Conservation (phyloP, 2,888 invertebrate genomes). For the Plebejus anna region DNA sequence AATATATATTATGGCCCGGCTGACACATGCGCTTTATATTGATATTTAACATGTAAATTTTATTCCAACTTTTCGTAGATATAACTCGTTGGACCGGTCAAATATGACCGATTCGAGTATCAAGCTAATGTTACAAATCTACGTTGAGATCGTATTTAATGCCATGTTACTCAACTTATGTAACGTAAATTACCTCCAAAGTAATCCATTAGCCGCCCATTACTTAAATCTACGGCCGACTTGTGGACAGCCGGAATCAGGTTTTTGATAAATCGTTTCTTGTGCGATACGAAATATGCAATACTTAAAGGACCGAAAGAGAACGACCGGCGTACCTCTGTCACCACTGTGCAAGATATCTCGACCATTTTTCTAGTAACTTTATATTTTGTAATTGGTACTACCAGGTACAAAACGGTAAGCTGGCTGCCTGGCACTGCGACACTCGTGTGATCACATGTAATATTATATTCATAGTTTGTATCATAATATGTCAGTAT, state of each 20-base stretch:
- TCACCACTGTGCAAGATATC: neutral
- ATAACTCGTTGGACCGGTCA: neutral
- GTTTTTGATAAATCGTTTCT: constrained; percentile 1
- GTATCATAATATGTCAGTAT: constrained; percentile 66
- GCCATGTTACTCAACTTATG: constrained; percentile 26
- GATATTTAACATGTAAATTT: constrained; percentile 25
- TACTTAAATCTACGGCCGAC: neutral
- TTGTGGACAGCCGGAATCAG: constrained; percentile 7
- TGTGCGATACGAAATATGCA: constrained; percentile 5
- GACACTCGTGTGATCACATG: constrained; percentile 63
- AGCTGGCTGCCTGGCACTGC: constrained; percentile 45
- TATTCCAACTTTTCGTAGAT: constrained; percentile 5
- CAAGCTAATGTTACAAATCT: neutral
- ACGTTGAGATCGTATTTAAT: constrained; percentile 5
- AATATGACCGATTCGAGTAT: neutral
- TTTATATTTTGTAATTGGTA: neutral
- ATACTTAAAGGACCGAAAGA: neutral
- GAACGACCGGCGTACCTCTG: neutral
- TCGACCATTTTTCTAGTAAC: neutral
- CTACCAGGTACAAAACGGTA: constrained; percentile 31
- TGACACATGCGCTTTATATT: constrained; percentile 31
- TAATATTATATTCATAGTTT: constrained; percentile 54
- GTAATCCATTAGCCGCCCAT: constrained; percentile 11
- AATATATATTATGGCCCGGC: constrained; percentile 34
- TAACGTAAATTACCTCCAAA: constrained; percentile 9